Base-by-base conservation (phyloP, 1,140 invertebrate genomes). In the Acyrthosiphon pisum region DNA sequence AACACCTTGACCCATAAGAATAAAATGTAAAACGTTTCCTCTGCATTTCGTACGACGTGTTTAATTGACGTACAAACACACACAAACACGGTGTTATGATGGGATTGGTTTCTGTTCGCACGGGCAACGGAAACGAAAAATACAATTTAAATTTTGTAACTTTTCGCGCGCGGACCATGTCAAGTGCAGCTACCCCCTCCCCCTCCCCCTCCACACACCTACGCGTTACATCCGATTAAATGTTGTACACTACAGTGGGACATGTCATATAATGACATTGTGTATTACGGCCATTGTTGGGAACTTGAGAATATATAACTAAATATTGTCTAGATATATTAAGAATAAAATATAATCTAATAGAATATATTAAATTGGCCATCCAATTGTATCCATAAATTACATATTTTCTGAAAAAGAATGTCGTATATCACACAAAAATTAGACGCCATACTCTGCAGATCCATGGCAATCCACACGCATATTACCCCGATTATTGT, bases 1-100 rank as follows among this genome's bases (percentile, higher is more conserved):
- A 11, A 88, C 48, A 53, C 87, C 87, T 88, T 88, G 87, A 88
- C 87, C 87, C 87, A 53, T 2, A 88, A 53, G 41, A 87, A 46
- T 87, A 20, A 87, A 46, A 87, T 30, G 44, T 46, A 48, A 87
- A 48, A 87, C 83, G 23, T 11, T 84, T 84, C 83, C 83, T 44
- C 83, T 26, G 37, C 1, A n/a, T 30, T n/a, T n/a, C 60, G 11
- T 14, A 68, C 60, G 30, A 68, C 60, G 60, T 41, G 41, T 44
- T 84, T 84, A 84, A 84, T 84, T 84, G 83, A 84, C 37, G 83
- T 84, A 83, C 23, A 37, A 83, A 37, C 68, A 81, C 35, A 81
- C 35, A 83, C 35, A 22, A 1, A 23, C 20, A 4, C 23, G 83
- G 37, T 6, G 23, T 7, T 76, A 46, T 26, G 46, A 87, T 87